phyloP scores from a whole-genome alignment of 2,888 invertebrate species.

The Prosapia bicincta region DNA sequence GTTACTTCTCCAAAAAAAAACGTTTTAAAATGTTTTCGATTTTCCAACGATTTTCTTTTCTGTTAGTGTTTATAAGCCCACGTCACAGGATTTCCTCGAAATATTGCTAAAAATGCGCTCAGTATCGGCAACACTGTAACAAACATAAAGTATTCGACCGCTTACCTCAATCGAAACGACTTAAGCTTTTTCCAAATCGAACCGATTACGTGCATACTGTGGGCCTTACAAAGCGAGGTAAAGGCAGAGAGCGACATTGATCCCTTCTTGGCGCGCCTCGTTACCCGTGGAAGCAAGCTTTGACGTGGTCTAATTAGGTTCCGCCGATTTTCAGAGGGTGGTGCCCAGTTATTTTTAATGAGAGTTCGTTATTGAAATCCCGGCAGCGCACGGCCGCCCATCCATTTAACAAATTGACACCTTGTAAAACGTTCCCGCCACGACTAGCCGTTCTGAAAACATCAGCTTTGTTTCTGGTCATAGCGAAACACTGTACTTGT shows the following conservation, averaged over 20 bases:
- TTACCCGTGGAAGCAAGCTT: background rate
- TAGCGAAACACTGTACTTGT: too few relatives aligned
- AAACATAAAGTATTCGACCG: too few relatives aligned
- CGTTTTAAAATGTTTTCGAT: too few relatives aligned
- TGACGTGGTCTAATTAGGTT: background rate
- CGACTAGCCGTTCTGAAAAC: background rate
- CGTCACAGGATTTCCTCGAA: too few relatives aligned
- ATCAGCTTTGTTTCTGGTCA: background rate
- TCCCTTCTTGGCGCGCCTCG: background rate
- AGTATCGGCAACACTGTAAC: too few relatives aligned
- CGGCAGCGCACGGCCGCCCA: background rate
- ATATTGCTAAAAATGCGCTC: too few relatives aligned
- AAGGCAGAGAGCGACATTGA: background rate
- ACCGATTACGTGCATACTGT: too few relatives aligned
- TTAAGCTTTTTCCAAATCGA: too few relatives aligned
- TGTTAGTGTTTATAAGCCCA: too few relatives aligned
- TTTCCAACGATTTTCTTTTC: too few relatives aligned
- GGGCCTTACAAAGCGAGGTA: background rate
- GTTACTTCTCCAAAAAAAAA: too few relatives aligned
- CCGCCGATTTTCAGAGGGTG: background rate
- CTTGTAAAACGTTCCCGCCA: background rate
- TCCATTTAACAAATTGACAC: slow-evolving; percentile 12
- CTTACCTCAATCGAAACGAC: too few relatives aligned
- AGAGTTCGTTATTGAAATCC: slow-evolving; percentile 11
- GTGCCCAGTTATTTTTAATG: slow-evolving; percentile 10